Conservation (phyloP, 2,888 invertebrate species). For the Polydrusus cervinus region DNA sequence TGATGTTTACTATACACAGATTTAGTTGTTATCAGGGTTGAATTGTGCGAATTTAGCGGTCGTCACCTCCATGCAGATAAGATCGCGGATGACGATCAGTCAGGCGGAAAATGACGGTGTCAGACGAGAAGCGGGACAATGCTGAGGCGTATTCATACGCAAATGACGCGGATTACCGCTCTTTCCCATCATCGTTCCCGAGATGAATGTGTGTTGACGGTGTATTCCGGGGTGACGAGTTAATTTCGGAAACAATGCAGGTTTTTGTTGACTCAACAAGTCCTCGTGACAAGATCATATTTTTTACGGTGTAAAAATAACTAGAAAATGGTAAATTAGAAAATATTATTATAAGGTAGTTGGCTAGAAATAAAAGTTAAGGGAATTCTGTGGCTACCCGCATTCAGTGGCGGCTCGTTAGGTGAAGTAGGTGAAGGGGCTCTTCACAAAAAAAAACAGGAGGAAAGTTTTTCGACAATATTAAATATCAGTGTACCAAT, state of each 20-base stretch:
- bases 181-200: conserved; percentile 29
- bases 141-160: conserved; percentile 67
- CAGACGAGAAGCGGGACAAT: conserved; percentile 69
- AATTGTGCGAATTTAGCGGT: conserved; percentile 61
- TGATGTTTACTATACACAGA: conserved; percentile 43
- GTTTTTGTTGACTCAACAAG: conserved; percentile 28
- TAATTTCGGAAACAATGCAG: conserved; percentile 45
- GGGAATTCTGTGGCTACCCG: no score
- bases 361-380: no score
- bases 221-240: conserved; percentile 32
- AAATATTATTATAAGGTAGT: no score
- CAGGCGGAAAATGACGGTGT: conserved; percentile 72
- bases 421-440: no score
- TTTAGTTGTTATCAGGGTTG: conserved; percentile 57
- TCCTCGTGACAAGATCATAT: background rate
- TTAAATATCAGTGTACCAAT: no score
- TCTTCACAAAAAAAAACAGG: no score
- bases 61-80: conserved; percentile 67
- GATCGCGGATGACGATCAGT: conserved; percentile 69
- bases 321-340: background rate
- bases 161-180: conserved; percentile 67
- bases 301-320: background rate
- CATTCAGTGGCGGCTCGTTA: no score
- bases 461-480: no score
- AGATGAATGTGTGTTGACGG: conserved; percentile 25